Percentiles rank a stretch among this genome's conserved stretches.
These are phyloP conservation scores for Bombus superbus DNA, from an alignment of 1,140 invertebrate species.

Conservation along the genomic window DNA sequence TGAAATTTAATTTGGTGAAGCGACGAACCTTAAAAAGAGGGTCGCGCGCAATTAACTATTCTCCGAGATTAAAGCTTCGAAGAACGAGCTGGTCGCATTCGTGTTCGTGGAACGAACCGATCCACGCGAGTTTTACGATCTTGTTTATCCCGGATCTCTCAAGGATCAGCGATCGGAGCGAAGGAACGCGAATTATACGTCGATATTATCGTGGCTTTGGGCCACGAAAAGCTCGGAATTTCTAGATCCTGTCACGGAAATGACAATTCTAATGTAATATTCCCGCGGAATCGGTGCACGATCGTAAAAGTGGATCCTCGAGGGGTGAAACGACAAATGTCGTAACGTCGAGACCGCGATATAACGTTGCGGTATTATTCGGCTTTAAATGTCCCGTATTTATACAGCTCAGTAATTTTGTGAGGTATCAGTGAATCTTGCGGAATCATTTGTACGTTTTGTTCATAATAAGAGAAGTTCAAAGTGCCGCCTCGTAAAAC, in stretches of 20 bases:
- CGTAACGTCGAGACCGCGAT: no score
- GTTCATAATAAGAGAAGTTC: not conserved
- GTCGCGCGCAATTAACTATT: no score
- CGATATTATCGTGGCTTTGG: not conserved
- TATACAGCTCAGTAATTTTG: not conserved
- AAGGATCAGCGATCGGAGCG: not conserved
- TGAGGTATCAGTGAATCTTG: not conserved
- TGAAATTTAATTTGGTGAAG: slow-evolving; percentile 23
- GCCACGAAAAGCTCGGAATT: not conserved
- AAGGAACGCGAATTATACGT: slow-evolving; percentile 6
- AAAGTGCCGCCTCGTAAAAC: not conserved
- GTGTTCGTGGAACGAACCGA: slow-evolving; percentile 51
- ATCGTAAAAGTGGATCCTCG: slow-evolving; percentile 8
- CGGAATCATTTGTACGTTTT: not conserved
- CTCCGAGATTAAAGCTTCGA: not conserved
- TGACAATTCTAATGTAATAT: slow-evolving; percentile 4
- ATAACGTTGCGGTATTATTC: not conserved
- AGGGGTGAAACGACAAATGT: not conserved
- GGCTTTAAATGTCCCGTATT: not conserved
- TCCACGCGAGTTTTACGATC: slow-evolving; percentile 61
- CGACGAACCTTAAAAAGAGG: not conserved
- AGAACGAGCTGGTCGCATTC: not conserved
- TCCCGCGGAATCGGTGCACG: not conserved
- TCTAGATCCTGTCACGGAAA: slow-evolving; percentile 20
- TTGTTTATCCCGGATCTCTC: slow-evolving; percentile 63